Base-by-base conservation (phyloP, 35 echinoderm and acorn worm species). In the Heliocidaris tuberculata region DNA sequence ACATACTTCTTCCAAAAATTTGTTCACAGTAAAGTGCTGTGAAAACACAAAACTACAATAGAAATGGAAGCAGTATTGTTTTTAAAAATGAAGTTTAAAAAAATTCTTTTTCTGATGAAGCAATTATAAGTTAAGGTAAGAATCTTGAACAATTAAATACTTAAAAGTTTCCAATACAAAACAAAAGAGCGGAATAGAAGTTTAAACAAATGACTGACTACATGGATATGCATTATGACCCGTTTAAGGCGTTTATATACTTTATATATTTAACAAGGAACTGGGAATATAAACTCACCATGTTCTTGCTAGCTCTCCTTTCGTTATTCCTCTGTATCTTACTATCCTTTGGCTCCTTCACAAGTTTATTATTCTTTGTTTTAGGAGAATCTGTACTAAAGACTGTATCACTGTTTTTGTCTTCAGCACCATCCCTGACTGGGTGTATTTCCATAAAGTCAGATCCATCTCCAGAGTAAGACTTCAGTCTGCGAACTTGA, bases 401-500 rank as follows among this genome's bases (percentile, higher is more conserved):
- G 65, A 78, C 65, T 42, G 35, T 42, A 42, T 42, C 35, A n/a
- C 65, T 19, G 6, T n/a, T 24, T 27, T 78, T 78, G 65, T 78
- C 65, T n/a, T 78, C 65, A 27, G 6, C 4, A 27, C 21, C 21
- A 12, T 89, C 87, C 29, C 47, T 89, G 87, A 89, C 13, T 17
- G 87, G 47, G 32, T 47, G 47, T 48, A 89, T 89, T 48, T 93
- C 48, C 47, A 48, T 30, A 29, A 93, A 93, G 48, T 93, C 91
- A 12, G 91, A 93, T 49, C 91, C 91, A 59, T 93, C 91, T 31
- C 91, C 91, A 11, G 91, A 49, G 50, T 93, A 93, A 2, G 91
- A 93, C 32, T 93, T 49, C 91, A 93, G 50, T 48, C 91, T 13
- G 50, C 91, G 91, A 49, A 93, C 91, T 49, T 93, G 91, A 6